Conservation (phyloP, 2,888 invertebrate species). For the Cheilosia vernalis region DNA sequence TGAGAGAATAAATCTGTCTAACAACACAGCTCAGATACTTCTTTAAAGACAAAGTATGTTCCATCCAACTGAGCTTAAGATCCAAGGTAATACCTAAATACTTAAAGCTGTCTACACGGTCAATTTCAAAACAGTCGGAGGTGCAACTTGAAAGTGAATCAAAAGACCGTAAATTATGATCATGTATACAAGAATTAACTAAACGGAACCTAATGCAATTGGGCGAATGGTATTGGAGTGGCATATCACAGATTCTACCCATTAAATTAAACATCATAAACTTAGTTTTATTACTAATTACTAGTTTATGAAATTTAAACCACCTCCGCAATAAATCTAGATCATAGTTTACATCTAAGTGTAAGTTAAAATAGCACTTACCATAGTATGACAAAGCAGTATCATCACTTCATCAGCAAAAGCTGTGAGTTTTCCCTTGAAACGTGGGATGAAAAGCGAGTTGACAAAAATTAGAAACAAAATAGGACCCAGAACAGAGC, state of each 20-base stretch:
- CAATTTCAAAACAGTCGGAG: no score
- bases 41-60: no score
- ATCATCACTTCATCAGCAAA: no score
- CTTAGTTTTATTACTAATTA: conserved; percentile 25
- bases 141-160: no score
- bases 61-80: no score
- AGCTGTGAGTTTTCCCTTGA: background rate
- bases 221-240: background rate
- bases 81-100: no score
- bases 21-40: no score
- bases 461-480: conserved; percentile 31
- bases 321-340: conserved; percentile 34
- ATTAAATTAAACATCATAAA: conserved; percentile 28
- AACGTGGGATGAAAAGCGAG: background rate
- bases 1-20: no score
- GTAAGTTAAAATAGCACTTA: no score
- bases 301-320: conserved; percentile 9
- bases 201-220: conserved; percentile 2
- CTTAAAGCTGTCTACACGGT: no score
- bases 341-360: background rate
- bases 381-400: no score
- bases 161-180: background rate
- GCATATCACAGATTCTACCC: no score
- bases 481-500: conserved; percentile 28
- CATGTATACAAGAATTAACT: background rate